Base-by-base conservation (phyloP, 2,888 invertebrate genomes). In the Amiota mariae region DNA sequence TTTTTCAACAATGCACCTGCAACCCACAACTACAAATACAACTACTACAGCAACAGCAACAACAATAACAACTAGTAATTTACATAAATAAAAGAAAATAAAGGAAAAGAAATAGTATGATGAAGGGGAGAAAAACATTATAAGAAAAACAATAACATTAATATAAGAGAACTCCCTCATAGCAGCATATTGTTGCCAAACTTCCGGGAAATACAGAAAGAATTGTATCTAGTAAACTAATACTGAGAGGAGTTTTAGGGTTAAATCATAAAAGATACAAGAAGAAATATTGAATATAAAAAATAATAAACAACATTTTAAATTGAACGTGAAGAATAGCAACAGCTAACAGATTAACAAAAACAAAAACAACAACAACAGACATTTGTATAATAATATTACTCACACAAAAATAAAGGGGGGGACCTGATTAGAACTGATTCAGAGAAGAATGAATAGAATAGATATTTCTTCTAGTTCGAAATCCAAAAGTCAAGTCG, bases 251-350 rank as follows among this genome's bases (percentile, higher is more conserved):
- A 36, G 48, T 36, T 57, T 76, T 85, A 83, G 86, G 85, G 85
- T 84, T 81, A 81, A 85, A 84, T 84, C 86, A 85, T 85, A 85
- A 83, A 73, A 84, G 81, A 82, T 6, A 15, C 15, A 13, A 48
- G 4, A 70, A 48, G 11, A 70, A 70, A 59, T 36, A 57, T 59
- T 59, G 59, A 70, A 15, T 70, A 74, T 79, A 76, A 76, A 81
- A 85, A 85, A 84, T 81, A 85, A 85, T 84, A 84, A 84, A 84
- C 83, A 84, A 85, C 79, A 78, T 78, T 73, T 85, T 84, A 79
- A 84, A 84, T 84, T 85, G 85, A 85, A 85, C 83, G 86, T 84
- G 85, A 82, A 84, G 85, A 75, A 82, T 76, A 15, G 83, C 79
- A 84, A 9, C 18, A 18, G 15, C 8, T 6, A 36, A 36, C 8